phyloP scores from a whole-genome alignment of 2,113 vertebrate genomes.

The Cyprinodon tularosa region DNA sequence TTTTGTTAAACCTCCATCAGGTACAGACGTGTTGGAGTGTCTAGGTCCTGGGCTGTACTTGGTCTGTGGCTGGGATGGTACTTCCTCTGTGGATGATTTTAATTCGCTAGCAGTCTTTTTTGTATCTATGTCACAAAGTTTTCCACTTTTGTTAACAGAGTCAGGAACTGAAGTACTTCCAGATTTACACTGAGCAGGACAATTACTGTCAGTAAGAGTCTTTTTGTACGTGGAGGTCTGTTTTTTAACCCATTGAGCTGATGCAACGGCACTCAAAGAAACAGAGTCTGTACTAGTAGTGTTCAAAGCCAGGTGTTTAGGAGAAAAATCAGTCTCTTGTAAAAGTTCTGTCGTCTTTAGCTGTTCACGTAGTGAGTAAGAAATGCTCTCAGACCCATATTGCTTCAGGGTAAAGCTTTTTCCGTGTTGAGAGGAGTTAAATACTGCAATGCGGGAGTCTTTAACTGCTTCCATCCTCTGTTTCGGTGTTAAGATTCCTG shows the following conservation, averaged over 20 bases:
- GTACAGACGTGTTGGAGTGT: slow-evolving; percentile 16
- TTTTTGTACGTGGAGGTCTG: slow-evolving; percentile 37
- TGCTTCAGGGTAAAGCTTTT: slow-evolving; percentile 36
- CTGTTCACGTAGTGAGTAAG: slow-evolving; percentile 32
- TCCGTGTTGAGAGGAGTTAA: slow-evolving; percentile 33
- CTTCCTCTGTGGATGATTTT: slow-evolving; percentile 17
- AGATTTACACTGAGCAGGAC: slow-evolving; percentile 33
- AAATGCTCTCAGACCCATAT: slow-evolving; percentile 39
- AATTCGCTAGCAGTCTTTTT: slow-evolving; percentile 42
- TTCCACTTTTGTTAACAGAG: slow-evolving; percentile 33
- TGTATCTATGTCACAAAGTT: slow-evolving; percentile 29
- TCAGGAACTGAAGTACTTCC: slow-evolving; percentile 27
- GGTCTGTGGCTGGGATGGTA: slow-evolving; percentile 16
- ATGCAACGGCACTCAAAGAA: slow-evolving; percentile 12
- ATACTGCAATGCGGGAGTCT: slow-evolving; percentile 19
- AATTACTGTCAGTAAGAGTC: slow-evolving; percentile 38
- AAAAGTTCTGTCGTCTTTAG: slow-evolving; percentile 19
- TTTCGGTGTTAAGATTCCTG: slow-evolving; percentile 3
- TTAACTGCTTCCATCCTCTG: slow-evolving; percentile 21
- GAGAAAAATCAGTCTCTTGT: slow-evolving; percentile 37
- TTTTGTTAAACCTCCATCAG: slow-evolving; percentile 42
- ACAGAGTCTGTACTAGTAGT: slow-evolving; percentile 29
- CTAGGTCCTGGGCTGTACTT: slow-evolving; percentile 9
- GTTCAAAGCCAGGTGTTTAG: slow-evolving; percentile 27
- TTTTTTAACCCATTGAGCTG: slow-evolving; percentile 31